Conservation (phyloP, 2,113 vertebrate genomes). For the Cheilinus undulatus region DNA sequence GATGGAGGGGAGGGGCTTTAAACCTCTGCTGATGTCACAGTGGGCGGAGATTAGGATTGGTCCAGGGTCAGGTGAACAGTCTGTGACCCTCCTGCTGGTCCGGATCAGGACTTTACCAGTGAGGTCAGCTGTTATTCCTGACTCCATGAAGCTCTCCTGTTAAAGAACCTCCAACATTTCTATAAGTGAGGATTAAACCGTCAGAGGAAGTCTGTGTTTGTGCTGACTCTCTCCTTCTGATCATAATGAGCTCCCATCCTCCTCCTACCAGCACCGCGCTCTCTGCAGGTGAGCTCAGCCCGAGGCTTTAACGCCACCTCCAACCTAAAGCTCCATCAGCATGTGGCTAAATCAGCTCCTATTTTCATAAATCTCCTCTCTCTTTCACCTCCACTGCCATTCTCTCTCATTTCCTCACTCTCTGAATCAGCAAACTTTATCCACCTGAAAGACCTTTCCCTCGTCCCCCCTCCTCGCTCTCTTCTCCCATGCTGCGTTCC, state of each 20-base stretch:
- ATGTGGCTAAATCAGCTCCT: background rate
- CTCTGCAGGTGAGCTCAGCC: background rate
- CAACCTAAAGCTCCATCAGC: constrained; percentile 13
- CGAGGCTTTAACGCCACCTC: constrained; percentile 15
- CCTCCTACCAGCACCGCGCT: background rate
- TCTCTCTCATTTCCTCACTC: constrained; percentile 16
- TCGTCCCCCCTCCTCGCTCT: background rate
- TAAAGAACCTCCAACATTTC: no score
- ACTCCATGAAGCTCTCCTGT: background rate
- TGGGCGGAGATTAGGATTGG: no score
- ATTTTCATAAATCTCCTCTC: background rate
- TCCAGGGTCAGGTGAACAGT: no score
- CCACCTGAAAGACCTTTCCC: constrained; percentile 23
- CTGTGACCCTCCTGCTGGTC: no score
- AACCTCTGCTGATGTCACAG: no score
- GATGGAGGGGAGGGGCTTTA: no score
- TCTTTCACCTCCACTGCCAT: constrained; percentile 13
- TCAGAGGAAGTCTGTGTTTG: background rate
- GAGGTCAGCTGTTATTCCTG: background rate
- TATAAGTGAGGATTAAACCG: background rate
- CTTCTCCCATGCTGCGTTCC: constrained; percentile 43
- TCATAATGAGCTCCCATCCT: constrained; percentile 15
- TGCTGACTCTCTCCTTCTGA: constrained; percentile 18
- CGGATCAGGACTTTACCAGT: no score
- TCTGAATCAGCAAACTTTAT: constrained; percentile 43